Conservation (phyloP, 2,113 vertebrate genomes). For the Silurus asotus region DNA sequence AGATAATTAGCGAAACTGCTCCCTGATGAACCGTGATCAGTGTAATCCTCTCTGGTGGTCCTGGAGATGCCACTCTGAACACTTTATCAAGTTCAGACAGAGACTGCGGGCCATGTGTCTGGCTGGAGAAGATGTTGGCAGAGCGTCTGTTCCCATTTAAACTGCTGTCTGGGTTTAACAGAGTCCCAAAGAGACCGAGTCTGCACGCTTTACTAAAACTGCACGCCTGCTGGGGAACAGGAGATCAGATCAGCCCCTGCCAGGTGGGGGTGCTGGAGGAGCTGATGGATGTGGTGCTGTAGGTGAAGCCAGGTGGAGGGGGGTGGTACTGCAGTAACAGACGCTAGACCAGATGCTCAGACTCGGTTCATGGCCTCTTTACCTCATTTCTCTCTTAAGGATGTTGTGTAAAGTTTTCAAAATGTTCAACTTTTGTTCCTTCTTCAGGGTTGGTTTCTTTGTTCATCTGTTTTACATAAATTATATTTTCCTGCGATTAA, state of each 20-base stretch:
- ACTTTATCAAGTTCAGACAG: slow-evolving; percentile 13
- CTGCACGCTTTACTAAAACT: slow-evolving; percentile 10
- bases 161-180: background rate
- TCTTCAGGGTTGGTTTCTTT: background rate
- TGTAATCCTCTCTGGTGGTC: background rate
- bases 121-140: background rate
- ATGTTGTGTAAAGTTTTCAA: slow-evolving; percentile 1
- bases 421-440: background rate
- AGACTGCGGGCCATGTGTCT: background rate
- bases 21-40: background rate
- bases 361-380: slow-evolving; percentile 31
- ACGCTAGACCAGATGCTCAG: slow-evolving; percentile 19
- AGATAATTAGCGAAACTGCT: background rate
- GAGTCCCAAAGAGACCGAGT: background rate
- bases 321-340: background rate
- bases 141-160: background rate
- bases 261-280: slow-evolving; percentile 4
- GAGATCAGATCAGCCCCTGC: slow-evolving; percentile 26
- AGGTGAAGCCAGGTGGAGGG: background rate
- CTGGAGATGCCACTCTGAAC: background rate
- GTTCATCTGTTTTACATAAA: background rate
- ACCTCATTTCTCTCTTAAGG: slow-evolving; percentile 23
- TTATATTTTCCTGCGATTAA: no score
- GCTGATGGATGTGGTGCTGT: background rate
- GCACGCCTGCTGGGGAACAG: background rate